Base-by-base conservation (phyloP, 2,113 vertebrate genomes). In the Polypterus bichir region DNA sequence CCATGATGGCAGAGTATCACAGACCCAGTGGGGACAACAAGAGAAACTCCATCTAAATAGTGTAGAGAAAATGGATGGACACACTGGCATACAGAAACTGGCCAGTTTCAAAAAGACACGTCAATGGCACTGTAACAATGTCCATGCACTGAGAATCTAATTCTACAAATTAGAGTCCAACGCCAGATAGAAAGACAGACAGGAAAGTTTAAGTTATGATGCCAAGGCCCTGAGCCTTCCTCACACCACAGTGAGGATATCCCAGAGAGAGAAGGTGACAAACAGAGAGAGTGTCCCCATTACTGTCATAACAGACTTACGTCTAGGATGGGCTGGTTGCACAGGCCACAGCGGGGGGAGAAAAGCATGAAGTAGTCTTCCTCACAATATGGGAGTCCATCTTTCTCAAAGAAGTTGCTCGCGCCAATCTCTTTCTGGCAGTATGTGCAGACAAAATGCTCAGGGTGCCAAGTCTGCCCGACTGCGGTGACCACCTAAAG, bases 361-460 rank as follows among this genome's bases (percentile, higher is more conserved):
- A 91, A 92, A 63, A 92, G 89, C 44, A 83, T 84, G 60, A 93
- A 92, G 75, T 96, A 96, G 77, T 94, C 92, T 1, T 83, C 82
- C 44, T 93, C 90, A 65, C 92, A 96, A 81, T 92, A 96, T 3
- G 91, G 91, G 8, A 77, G 83, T 0, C 92, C 89, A 0, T 94
- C 92, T 69, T 94, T 94, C 79, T 96, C 92, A 3, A 96, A 94
- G 79, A 96, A 96, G 73, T 89, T 94, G 70, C 90, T 86, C 55
- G 85, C 91, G 45, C 91, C 92, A 69, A 96, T 75, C 72, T 90
- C 85, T 0, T 60, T 73, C 68, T 92, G 88, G 49, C 92, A 96
- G 69, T 91, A 85, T 0, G 81, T 82, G 60, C 92, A 96, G 48
- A 92, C 81, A 48, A 96, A 94, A 72, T 96, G 92, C 65, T 96